Evolutionary conservation across 2,888 invertebrate species (phyloP).

Genomic region (Auanema freiburgensis): DNA sequence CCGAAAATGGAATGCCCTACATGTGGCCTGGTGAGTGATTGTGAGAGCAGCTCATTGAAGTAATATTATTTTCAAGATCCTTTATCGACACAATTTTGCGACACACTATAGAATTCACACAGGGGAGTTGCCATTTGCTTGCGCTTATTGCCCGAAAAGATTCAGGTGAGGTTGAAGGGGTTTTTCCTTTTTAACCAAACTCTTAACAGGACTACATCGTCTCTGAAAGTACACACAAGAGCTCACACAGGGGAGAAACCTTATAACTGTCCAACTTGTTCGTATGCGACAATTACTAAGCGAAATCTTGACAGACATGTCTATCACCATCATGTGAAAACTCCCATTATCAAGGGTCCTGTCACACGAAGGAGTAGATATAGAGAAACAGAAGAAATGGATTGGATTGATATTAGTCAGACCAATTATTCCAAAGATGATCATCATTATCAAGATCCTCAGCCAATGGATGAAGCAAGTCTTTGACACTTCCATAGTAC

Average conservation of each 20-base stretch:
- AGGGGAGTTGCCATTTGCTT: slow-evolving; percentile 60
- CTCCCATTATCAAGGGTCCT: slow-evolving; percentile 35
- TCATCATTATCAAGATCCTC: slow-evolving; percentile 1
- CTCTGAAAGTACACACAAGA: slow-evolving; percentile 56
- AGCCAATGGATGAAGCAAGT: background rate
- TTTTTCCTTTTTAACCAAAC: too few species aligned
- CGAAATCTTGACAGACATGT: slow-evolving; percentile 61
- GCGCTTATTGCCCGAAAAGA: slow-evolving; percentile 52
- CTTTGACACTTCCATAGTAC: background rate
- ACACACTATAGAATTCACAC: slow-evolving; percentile 63
- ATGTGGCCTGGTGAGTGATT: slow-evolving; percentile 49
- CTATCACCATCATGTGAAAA: slow-evolving; percentile 53
- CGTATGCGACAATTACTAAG: slow-evolving; percentile 58
- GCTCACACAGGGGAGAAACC: slow-evolving; percentile 62
- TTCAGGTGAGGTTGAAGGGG: slow-evolving; percentile 55
- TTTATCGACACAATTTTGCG: slow-evolving; percentile 60
- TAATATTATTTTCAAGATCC: slow-evolving; percentile 10
- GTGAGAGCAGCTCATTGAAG: background rate
- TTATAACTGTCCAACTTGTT: slow-evolving; percentile 54
- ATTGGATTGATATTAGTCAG: slow-evolving; percentile 8
- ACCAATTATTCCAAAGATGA: slow-evolving; percentile 6
- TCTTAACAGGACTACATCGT: slow-evolving; percentile 53
- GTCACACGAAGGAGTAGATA: slow-evolving; percentile 36
- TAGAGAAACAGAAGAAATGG: slow-evolving; percentile 7
- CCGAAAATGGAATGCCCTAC: slow-evolving; percentile 62